A percentile compares a stretch with the other conserved stretches of the same genome.
Conservation (phyloP, 92 coral and sea anemone species). For the Epizoanthus stellaris region DNA sequence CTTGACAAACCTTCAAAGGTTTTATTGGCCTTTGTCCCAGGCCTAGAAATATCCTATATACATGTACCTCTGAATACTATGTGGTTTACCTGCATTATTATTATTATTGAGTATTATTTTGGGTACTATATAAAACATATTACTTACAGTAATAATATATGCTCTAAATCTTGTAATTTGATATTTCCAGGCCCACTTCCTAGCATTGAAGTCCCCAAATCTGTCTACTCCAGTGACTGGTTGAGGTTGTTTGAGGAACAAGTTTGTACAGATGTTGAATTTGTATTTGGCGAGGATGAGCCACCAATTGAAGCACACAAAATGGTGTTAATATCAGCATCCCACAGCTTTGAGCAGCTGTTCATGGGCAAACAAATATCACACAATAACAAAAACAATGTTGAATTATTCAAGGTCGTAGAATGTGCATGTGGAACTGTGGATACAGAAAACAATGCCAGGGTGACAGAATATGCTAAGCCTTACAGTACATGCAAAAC, state of each 20-base stretch:
- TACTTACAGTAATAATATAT: neutral
- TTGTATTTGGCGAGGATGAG: conserved; percentile 57
- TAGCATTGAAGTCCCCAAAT: conserved; percentile 59
- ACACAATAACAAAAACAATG: neutral
- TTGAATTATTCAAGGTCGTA: neutral
- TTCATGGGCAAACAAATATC: conserved; percentile 41
- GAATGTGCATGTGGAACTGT: conserved; percentile 7
- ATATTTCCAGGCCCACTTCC: conserved; percentile 72
- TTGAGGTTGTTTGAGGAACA: conserved; percentile 55
- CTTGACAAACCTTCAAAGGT: too few species aligned
- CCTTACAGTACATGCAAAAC: conserved; percentile 8
- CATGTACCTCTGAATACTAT: too few species aligned
- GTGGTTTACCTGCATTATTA: too few species aligned
- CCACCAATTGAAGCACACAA: conserved; percentile 76
- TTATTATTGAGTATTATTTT: too few species aligned
- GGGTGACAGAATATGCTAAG: neutral
- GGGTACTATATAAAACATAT: too few species aligned
- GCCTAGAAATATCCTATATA: too few species aligned
- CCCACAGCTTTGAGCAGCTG: conserved; percentile 65
- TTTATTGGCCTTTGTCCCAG: too few species aligned
- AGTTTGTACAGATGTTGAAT: conserved; percentile 63
- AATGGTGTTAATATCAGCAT: conserved; percentile 72
- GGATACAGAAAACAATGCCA: neutral
- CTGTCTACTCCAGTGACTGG: conserved; percentile 75
- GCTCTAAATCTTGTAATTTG: neutral